Conservation (phyloP, 2,888 invertebrate species). For the Sesia apiformis region DNA sequence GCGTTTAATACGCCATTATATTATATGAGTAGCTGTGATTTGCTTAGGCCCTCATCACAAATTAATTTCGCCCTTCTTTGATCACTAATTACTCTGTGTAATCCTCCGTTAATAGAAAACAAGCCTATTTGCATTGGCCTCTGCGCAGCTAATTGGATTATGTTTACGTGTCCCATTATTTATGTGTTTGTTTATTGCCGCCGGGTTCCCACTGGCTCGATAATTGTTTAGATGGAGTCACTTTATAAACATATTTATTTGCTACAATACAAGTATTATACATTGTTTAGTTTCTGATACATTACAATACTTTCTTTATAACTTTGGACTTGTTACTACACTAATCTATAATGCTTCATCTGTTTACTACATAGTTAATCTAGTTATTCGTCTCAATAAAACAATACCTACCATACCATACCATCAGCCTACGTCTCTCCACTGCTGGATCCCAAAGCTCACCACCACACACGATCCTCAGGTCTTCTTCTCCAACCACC, state of each 20-base stretch:
- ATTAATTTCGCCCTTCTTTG: not conserved
- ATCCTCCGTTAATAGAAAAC: not conserved
- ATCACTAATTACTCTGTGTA: not conserved
- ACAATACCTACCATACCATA: too few species aligned
- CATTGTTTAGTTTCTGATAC: too few species aligned
- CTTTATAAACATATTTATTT: not conserved
- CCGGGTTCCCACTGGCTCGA: slow-evolving; percentile 1
- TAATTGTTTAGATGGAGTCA: not conserved
- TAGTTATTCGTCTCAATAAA: too few species aligned
- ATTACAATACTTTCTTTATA: too few species aligned
- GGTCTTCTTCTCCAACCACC: too few species aligned
- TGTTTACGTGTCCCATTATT: slow-evolving; percentile 22
- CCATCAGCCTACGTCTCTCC: too few species aligned
- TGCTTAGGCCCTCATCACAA: not conserved
- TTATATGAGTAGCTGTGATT: not conserved
- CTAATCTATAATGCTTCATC: too few species aligned
- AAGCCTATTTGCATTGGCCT: not conserved
- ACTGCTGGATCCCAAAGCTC: too few species aligned
- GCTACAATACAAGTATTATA: not conserved
- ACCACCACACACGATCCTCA: too few species aligned
- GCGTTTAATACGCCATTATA: too few species aligned
- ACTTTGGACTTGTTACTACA: too few species aligned
- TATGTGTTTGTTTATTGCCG: slow-evolving; percentile 26
- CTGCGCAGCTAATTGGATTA: slow-evolving; percentile 20
- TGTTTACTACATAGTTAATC: too few species aligned